Evolutionary conservation across 2,888 invertebrate genomes (phyloP).

Genomic region (Pelosia muscerda): DNA sequence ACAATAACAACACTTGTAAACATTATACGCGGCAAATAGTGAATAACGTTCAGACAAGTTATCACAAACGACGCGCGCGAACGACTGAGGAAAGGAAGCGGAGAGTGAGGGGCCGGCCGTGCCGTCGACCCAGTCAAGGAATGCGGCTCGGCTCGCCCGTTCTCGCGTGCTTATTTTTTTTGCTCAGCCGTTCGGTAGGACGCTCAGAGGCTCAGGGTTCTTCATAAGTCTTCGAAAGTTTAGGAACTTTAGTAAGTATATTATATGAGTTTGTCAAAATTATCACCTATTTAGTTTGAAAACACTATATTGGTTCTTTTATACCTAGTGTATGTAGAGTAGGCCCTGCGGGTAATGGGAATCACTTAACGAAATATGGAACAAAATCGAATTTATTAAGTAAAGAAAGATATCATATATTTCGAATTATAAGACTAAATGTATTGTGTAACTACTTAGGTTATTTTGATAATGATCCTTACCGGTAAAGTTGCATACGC

Average conservation of each 20-base stretch:
- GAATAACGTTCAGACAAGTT: constrained; percentile 64
- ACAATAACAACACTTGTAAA: constrained; percentile 82
- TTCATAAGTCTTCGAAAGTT: constrained; percentile 20
- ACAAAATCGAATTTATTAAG: no score
- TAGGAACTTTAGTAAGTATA: neutral
- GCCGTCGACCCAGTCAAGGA: constrained; percentile 83
- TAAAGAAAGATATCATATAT: no score
- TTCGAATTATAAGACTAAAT: no score
- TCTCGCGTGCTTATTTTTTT: constrained; percentile 78
- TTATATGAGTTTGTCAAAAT: neutral
- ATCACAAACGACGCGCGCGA: constrained; percentile 78
- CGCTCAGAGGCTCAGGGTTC: constrained; percentile 53
- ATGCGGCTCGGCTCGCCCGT: constrained; percentile 82
- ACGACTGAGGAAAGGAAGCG: constrained; percentile 66
- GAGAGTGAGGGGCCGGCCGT: constrained; percentile 65
- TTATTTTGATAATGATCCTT: no score
- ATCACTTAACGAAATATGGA: no score
- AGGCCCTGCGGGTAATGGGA: no score
- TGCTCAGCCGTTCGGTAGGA: constrained; percentile 65
- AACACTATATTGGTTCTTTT: neutral
- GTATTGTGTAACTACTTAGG: no score
- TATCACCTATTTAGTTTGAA: neutral
- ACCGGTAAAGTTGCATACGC: neutral
- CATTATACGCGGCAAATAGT: constrained; percentile 75
- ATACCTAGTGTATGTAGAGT: no score